phyloP scores from a whole-genome alignment of 30 jellyfish, hydroid and myxozoan genomes.

The Hydra vulgaris region DNA sequence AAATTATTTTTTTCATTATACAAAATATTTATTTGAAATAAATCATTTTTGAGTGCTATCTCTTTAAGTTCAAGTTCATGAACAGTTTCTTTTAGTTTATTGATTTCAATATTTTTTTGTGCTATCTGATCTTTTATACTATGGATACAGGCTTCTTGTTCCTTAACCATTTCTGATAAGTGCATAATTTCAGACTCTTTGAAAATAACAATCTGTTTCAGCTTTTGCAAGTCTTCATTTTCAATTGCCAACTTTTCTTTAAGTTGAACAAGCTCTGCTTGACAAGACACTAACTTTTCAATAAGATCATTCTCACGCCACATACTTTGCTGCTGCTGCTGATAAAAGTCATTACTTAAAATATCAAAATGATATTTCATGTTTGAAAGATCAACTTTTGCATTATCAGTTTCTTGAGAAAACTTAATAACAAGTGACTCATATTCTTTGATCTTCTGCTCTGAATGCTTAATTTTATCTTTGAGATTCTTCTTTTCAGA shows the following conservation, averaged over 20 bases:
- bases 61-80: neutral
- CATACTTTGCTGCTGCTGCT: neutral
- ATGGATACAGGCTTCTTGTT: neutral
- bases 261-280: neutral
- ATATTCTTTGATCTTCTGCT: slow-evolving; percentile 20
- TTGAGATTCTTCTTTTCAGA: slow-evolving; percentile 11
- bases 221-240: neutral
- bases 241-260: slow-evolving; percentile 1
- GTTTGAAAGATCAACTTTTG: slow-evolving; percentile 10
- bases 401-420: slow-evolving; percentile 24
- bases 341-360: slow-evolving; percentile 3
- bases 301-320: slow-evolving; percentile 26
- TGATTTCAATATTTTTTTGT: neutral
- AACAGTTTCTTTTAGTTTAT: neutral
- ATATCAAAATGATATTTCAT: slow-evolving; percentile 14
- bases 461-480: neutral
- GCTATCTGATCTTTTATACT: neutral
- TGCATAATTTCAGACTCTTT: neutral
- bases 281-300: neutral
- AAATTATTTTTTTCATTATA: neutral
- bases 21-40: neutral
- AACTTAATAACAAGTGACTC: slow-evolving; percentile 13
- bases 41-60: neutral
- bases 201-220: neutral
- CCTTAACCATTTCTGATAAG: neutral